Evolutionary conservation across 1,140 invertebrate species (phyloP), one percentile per base, ranked within the genome.

Genomic region (Brachionus plicatilis): DNA sequence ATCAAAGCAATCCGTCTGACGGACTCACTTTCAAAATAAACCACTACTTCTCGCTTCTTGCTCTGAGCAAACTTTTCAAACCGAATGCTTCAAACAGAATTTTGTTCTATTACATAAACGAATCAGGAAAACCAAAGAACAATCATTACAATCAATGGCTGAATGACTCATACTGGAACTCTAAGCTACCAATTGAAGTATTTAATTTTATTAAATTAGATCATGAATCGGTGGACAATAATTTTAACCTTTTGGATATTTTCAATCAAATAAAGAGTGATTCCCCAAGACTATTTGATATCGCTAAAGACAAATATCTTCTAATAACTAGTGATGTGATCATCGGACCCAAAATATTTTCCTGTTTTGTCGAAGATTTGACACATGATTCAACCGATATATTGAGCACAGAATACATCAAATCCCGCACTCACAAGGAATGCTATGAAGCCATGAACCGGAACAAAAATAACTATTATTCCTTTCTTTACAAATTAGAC

Each of bases 61-160:
- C 79, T 27, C 37, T 60, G 8, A 65, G 20, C 29, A 60, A 82
- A 9, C 29, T 82, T 11, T 68, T 82, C 37, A 82, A 82, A 60
- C 53, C 79, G 12, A 82, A 27, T n/a, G 9, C 33, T 17, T 20
- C 56, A 3, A 68, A 82, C 20, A 53, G 53, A 12, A 27, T 65
- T 27, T 68, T 82, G 27, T 68, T 82, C 41, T 82, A 43, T 68
- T 82, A 82, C 53, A 43, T 82, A 9, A 82, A 82, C 11, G 53
- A 82, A 11, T 37, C 33, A 14, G 33, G 53, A 9, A 24, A 47
- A 20, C 79, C 79, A 24, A 37, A 6, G 12, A 45, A 17, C 53
- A 82, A 82, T 12, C 79, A 82, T 60, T 82, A 82, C 12, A 82
- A 82, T 45, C 79, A 68, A 65, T 82, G 79, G 79, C 43, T 82